phyloP scores from a whole-genome alignment of 1,140 invertebrate species.

The Drosophila mauritiana region DNA sequence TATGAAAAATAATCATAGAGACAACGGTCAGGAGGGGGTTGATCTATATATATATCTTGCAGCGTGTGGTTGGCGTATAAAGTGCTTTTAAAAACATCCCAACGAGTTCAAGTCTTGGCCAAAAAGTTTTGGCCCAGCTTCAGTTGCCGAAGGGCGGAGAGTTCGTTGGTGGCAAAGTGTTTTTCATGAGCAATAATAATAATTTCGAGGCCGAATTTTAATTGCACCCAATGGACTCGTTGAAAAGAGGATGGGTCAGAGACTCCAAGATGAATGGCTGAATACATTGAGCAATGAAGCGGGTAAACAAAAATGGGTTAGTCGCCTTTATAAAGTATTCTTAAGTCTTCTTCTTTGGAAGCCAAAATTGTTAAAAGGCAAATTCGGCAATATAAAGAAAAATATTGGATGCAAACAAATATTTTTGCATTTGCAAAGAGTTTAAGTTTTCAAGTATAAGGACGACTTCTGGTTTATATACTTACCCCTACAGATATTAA shows the following conservation, averaged over 20 bases:
- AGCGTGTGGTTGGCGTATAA: slow-evolving; percentile 69
- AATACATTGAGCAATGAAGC: slow-evolving; percentile 19
- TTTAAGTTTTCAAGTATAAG: no score
- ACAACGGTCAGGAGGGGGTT: slow-evolving; percentile 13
- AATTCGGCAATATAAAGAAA: no score
- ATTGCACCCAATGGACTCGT: slow-evolving; percentile 77
- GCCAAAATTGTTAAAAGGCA: no score
- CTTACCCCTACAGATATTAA: no score
- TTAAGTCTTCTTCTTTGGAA: no score
- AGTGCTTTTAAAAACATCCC: slow-evolving; percentile 77
- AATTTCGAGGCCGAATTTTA: slow-evolving; percentile 80
- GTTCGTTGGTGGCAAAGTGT: slow-evolving; percentile 57
- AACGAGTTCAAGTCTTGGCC: slow-evolving; percentile 57
- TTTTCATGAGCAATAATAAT: slow-evolving; percentile 81
- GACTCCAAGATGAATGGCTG: slow-evolving; percentile 19
- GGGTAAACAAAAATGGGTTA: slow-evolving; percentile 26
- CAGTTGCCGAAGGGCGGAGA: slow-evolving; percentile 12
- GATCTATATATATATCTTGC: slow-evolving; percentile 45
- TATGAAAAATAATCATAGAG: slow-evolving; percentile 78
- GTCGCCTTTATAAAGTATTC: not conserved
- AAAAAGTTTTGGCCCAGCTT: slow-evolving; percentile 44
- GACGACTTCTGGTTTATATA: no score
- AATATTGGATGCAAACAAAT: no score
- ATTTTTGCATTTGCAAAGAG: no score
- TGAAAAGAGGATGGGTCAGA: slow-evolving; percentile 47